Conservation (phyloP, 2,113 vertebrate species). For the Engraulis encrasicolus region DNA sequence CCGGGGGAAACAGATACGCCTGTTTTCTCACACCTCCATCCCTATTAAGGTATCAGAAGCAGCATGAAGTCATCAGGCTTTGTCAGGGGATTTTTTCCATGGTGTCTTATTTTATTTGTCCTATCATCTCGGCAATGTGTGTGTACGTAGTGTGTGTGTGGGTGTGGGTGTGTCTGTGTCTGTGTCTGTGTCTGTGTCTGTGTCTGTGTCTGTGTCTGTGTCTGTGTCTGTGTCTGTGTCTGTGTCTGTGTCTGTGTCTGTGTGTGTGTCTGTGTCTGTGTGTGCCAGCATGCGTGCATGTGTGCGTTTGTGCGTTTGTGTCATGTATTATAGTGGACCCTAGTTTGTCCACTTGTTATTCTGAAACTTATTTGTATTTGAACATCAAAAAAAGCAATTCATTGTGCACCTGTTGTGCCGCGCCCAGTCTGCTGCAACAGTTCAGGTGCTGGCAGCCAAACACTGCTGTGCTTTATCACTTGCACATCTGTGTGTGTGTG, state of each 20-base stretch:
- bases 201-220: too few species aligned
- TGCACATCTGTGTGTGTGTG: not conserved
- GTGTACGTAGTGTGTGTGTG: not conserved
- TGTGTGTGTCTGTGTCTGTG: too few species aligned
- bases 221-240: too few species aligned
- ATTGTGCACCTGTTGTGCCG: not conserved
- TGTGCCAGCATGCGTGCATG: not conserved
- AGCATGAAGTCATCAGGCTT: not conserved
- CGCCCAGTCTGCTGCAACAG: not conserved
- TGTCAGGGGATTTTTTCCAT: not conserved
- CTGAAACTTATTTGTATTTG: not conserved
- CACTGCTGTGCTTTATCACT: too few species aligned
- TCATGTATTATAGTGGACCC: not conserved
- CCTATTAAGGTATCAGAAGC: not conserved
- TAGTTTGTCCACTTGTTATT: not conserved
- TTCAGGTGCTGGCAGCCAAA: too few species aligned
- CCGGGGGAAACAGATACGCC: not conserved
- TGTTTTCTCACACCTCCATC: not conserved
- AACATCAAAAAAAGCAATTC: too few species aligned
- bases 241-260: too few species aligned
- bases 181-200: too few species aligned
- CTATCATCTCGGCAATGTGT: not conserved
- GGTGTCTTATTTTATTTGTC: not conserved
- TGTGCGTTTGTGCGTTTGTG: not conserved
- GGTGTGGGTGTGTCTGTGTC: not conserved